Conservation (phyloP, 2,888 invertebrate species). For the Glyphotaelius pellucidus region DNA sequence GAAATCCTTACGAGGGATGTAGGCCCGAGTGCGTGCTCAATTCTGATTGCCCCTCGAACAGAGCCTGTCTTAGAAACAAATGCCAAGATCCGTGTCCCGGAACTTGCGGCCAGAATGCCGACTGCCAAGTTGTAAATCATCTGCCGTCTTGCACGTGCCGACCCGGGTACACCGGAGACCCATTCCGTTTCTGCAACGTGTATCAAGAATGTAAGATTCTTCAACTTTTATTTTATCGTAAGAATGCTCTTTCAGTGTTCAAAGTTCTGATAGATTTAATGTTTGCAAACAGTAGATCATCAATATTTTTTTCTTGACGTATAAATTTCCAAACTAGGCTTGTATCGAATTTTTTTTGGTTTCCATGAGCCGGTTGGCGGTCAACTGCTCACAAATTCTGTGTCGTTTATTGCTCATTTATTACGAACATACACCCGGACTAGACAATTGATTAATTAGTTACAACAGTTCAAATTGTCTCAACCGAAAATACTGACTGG, state of each 20-base stretch:
- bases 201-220: constrained; percentile 63
- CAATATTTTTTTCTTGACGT: background rate
- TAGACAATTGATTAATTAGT: too few relatives aligned
- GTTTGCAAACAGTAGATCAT: too few relatives aligned
- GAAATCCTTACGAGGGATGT: constrained; percentile 83
- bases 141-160: constrained; percentile 83
- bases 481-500: too few relatives aligned
- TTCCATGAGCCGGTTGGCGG: too few relatives aligned
- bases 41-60: constrained; percentile 84
- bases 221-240: background rate
- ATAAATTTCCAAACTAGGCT: background rate
- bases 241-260: background rate
- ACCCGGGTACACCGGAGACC: constrained; percentile 82
- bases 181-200: constrained; percentile 72
- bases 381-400: too few relatives aligned
- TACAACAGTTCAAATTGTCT: too few relatives aligned
- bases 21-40: constrained; percentile 86
- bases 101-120: constrained; percentile 85
- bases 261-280: too few relatives aligned
- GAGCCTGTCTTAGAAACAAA: constrained; percentile 85
- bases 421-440: too few relatives aligned
- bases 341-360: too few relatives aligned
- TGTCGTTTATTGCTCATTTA: too few relatives aligned
- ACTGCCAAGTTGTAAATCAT: constrained; percentile 85
- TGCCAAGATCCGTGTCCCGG: constrained; percentile 87